Base-by-base conservation (phyloP, 64 coral and sea anemone species). In the Hydrozoanthus tunicans region DNA sequence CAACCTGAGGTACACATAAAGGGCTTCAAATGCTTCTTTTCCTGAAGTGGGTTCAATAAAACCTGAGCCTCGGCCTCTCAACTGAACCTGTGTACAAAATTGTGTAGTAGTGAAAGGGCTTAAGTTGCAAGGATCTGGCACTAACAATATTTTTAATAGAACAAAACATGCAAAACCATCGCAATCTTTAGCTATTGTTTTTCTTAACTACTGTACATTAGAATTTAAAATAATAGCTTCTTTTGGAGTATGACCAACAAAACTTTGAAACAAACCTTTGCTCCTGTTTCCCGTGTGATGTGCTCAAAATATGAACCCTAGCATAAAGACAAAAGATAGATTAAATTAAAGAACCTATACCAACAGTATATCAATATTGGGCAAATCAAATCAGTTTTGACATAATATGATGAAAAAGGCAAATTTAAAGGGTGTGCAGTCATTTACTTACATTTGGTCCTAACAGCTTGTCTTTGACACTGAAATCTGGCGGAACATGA, bases 11-110 rank as follows among this genome's bases (percentile, higher is more conserved):
- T 99, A 99, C 75, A 99, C 91, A 73, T 99, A 91, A 62, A 99
- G 94, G 7, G 94, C 94, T 85, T 99, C 97, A 96, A 99, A 99
- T 80, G 97, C 97, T 92, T 99, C 97, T 95, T 86, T 95, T 9
- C 97, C 97, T 68, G 97, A 99, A 2, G 97, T 99, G 13, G 94
- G 97, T 62, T 99, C 94, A 88, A 99, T 90, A 63, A 94, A 99
- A 7, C 94, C 97, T 54, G 97, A 99, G 4, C 94, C 97, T 86
- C 89, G 93, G 17, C 97, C 97, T 90, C 94, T 89, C 6, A 99
- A 90, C 54, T 93, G 91, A 73, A 99, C 97, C 97, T 99, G 85
- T 62, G 1, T 5, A 66, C 17, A 13, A 17, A 5, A 66, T 5
- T 20, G 20, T 20, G 20, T 20, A 20, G 20, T 20, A 20, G 20